Evolutionary conservation across 2,113 vertebrate genomes (phyloP).

Genomic region (Dipodomys spectabilis): DNA sequence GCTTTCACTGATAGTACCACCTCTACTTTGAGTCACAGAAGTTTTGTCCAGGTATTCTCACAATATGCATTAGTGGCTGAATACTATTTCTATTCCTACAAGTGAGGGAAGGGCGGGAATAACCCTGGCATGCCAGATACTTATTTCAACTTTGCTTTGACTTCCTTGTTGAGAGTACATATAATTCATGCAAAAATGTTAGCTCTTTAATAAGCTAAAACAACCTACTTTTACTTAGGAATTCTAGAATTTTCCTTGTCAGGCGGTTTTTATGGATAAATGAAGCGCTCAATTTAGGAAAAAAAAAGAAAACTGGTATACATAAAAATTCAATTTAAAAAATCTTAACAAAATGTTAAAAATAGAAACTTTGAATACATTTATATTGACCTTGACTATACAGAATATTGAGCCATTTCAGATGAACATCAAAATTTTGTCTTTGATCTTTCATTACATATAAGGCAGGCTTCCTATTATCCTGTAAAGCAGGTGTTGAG

Average conservation of each 20-base stretch:
- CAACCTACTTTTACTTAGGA: neutral
- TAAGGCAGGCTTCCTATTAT: neutral
- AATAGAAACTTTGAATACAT: neutral
- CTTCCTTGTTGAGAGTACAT: neutral
- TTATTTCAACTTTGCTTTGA: neutral
- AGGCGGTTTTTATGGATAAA: neutral
- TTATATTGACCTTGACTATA: neutral
- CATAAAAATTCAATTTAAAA: neutral
- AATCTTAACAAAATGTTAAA: neutral
- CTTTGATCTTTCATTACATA: constrained; percentile 9
- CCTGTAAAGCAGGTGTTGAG: neutral
- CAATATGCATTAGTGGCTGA: too few species aligned
- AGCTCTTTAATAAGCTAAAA: neutral
- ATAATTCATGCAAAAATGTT: neutral
- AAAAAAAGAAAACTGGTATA: neutral
- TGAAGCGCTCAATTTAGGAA: neutral
- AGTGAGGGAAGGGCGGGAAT: too few species aligned
- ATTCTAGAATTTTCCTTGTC: neutral
- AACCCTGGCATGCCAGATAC: too few species aligned
- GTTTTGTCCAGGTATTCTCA: too few species aligned
- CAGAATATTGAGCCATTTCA: neutral
- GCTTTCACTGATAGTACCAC: too few species aligned
- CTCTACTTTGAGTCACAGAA: too few species aligned
- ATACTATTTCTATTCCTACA: too few species aligned
- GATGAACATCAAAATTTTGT: neutral